Evolutionary conservation across 2,888 invertebrate species (phyloP), one percentile per base, ranked within the genome.

Genomic region (Koerneria pararmatus): DNA sequence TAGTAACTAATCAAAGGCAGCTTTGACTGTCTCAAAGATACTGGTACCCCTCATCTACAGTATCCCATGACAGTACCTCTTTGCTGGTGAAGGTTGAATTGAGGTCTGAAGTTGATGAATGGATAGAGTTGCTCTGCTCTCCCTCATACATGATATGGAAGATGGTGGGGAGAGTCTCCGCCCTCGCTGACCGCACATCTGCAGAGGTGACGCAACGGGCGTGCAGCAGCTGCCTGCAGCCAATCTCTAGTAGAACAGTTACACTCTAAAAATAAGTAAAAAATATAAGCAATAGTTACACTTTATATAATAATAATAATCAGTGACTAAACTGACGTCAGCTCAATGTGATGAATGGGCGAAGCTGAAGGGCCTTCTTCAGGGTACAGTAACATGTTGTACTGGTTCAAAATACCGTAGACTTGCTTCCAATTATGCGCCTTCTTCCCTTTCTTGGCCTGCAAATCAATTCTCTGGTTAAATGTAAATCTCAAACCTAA

Each of bases 151-250:
- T 64, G 29, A 89, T 89, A 87, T 89, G 89, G 87, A 98, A 97
- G 86, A 98, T 98, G 85, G 94, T 90, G 81, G 97, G 97, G 86
- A 98, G 94, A 88, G 97, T 95, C 89, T 93, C 93, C 85, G 94
- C 92, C 88, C 95, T 95, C 66, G 95, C 97, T 84, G 95, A 90
- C 85, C 97, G 95, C 81, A 97, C 95, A 88, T 98, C 98, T 80
- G 95, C 95, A 86, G 95, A 95, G 72, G 97, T 95, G 77, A 98
- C 97, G 70, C 93, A 91, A 75, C 97, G 90, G 78, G 97, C 97
- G 87, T 97, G 95, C 88, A 95, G 97, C 84, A 98, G 91, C 89
- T 97, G 95, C 87, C 95, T 93, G 87, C 29, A 82, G n/a, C n/a
- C n/a, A n/a, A n/a, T n/a, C n/a, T n/a, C n/a, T n/a, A n/a, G n/a